Evolutionary conservation across 2,888 invertebrate genomes (phyloP).

Genomic region (Diachrysia chrysitis): DNA sequence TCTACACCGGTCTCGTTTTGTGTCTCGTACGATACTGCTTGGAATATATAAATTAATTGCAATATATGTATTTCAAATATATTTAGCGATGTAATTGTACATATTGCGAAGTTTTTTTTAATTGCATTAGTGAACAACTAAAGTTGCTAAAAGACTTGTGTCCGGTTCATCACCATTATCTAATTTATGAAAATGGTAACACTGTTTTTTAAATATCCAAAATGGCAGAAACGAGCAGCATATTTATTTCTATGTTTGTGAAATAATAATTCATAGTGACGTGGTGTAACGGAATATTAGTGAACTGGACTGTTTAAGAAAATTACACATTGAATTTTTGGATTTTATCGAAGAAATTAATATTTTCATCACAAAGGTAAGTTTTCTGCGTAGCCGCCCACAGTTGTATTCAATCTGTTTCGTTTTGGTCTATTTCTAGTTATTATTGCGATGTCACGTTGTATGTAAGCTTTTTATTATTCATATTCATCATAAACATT

Average conservation of each 20-base stretch:
- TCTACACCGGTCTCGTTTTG: too few species aligned
- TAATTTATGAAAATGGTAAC: conserved; percentile 57
- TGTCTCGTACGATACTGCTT: too few species aligned
- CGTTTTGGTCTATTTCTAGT: conserved; percentile 72
- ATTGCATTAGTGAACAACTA: background rate
- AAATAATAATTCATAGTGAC: conserved; percentile 77
- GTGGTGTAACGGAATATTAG: conserved; percentile 80
- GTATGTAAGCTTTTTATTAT: conserved; percentile 33
- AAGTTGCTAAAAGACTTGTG: conserved; percentile 24
- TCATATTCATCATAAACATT: conserved; percentile 42
- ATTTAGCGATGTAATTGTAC: too few species aligned
- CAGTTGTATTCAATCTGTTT: conserved; percentile 77
- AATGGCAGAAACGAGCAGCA: conserved; percentile 78
- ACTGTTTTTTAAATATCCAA: conserved; percentile 71
- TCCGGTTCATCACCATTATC: background rate
- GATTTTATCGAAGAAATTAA: conserved; percentile 47
- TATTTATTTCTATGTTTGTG: conserved; percentile 74
- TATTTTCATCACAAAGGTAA: conserved; percentile 72
- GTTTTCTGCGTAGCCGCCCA: conserved; percentile 80
- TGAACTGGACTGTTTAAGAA: conserved; percentile 60
- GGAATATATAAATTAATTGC: too few species aligned
- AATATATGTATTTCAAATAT: too few species aligned
- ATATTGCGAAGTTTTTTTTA: too few species aligned
- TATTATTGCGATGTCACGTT: conserved; percentile 52
- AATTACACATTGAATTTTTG: conserved; percentile 28